Evolutionary conservation across 2,113 vertebrate species (phyloP), one percentile per base, ranked within the genome.

Genomic region (Rousettus leschenaultii): DNA sequence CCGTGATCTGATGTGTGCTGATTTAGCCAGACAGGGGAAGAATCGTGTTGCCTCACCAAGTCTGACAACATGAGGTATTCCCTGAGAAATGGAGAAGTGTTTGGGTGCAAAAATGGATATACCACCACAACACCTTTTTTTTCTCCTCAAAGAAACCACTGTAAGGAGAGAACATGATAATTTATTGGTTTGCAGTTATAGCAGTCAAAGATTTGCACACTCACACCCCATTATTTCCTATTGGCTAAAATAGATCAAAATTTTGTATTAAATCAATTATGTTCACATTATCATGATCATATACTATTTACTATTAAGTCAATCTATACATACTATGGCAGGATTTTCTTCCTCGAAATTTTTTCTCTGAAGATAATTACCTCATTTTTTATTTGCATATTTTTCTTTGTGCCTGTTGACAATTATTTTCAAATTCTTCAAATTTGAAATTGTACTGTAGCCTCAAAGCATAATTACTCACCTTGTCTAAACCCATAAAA

Each of bases 231-330:
- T 55, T 26, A n/a, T n/a, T 86, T 66, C 21, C 28, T 21, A 77
- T 22, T 92, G 28, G 35, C 59, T 77, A 68, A 92, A 84, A 78
- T 66, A 91, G 53, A 40, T 71, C 5, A 57, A 86, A 33, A 30
- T 40, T 43, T 43, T 57, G n/a, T 92, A 40, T 65, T 74, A 40
- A 63, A 74, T 61, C 21, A 61, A 7, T 53, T 24, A 6, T 55
- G 70, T 92, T 53, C 35, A 75, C 35, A 40, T 85, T 75, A 53
- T 75, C 26, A 53, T 43, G 45, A 85, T n/a, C 35, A 10, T 15
- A 22, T 33, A 74, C 45, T 74, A 45, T 40, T 63, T 74, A 51
- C 26, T 65, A 16, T 65, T 40, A 30, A 66, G 70, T 82, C 16
- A 35, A 63, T 43, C 35, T 65, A 53, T 53, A 53, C 13, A 59